These are phyloP conservation scores for Lasioglossum oenotherae DNA, from an alignment of 2,888 invertebrate species.

Conservation along the genomic window DNA sequence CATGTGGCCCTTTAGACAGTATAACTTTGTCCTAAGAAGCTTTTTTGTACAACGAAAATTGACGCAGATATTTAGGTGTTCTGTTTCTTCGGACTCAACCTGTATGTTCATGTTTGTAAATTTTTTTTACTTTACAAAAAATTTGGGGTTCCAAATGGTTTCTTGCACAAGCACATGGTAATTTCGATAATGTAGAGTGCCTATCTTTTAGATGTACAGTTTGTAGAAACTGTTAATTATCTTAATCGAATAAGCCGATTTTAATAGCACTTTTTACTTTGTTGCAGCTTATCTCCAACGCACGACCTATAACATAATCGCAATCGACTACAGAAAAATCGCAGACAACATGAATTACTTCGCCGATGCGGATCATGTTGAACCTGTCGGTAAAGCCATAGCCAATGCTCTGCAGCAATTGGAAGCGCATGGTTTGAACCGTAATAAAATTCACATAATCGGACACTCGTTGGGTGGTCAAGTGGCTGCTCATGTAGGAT, in stretches of 20 bases:
- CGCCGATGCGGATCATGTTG: slow-evolving; percentile 60
- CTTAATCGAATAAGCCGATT: neutral
- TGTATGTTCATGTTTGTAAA: too few species aligned
- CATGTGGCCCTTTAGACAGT: too few species aligned
- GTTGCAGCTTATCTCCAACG: slow-evolving; percentile 79
- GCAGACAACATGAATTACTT: neutral
- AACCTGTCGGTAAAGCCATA: slow-evolving; percentile 65
- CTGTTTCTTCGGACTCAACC: too few species aligned
- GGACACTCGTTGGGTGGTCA: slow-evolving; percentile 79
- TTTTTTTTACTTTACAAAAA: too few species aligned
- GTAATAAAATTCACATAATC: slow-evolving; percentile 72
- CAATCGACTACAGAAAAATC: slow-evolving; percentile 84
- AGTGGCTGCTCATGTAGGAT: slow-evolving; percentile 71
- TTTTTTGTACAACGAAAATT: too few species aligned
- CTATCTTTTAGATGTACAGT: too few species aligned
- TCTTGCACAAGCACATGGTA: too few species aligned
- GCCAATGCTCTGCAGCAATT: slow-evolving; percentile 69
- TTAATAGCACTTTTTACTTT: neutral
- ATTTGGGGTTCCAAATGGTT: too few species aligned
- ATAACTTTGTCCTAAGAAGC: too few species aligned
- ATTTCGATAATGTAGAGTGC: too few species aligned
- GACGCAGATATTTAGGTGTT: too few species aligned
- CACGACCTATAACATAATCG: slow-evolving; percentile 81
- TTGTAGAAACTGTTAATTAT: too few species aligned
- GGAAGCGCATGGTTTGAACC: slow-evolving; percentile 61